phyloP scores from a whole-genome alignment of 2,888 invertebrate species.

The Arenicola marina region DNA sequence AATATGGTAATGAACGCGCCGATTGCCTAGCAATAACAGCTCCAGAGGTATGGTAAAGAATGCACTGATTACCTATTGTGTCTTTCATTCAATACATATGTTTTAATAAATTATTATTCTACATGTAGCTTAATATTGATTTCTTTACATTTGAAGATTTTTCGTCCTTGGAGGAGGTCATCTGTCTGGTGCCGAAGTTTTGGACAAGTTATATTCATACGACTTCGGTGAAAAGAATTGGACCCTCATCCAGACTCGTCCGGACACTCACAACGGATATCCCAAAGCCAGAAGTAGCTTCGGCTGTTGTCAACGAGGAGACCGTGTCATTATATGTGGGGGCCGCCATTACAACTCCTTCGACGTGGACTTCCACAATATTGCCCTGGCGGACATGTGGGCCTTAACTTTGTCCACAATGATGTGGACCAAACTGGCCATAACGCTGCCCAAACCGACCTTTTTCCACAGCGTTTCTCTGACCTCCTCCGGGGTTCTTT shows the following conservation, averaged over 20 bases:
- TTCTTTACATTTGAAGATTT: no score
- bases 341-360: not conserved
- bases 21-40: no score
- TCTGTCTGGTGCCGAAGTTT: not conserved
- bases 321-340: not conserved
- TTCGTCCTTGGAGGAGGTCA: not conserved
- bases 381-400: not conserved
- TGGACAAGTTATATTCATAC: not conserved
- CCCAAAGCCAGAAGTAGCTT: not conserved
- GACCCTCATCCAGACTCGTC: not conserved
- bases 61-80: no score
- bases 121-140: no score
- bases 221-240: not conserved
- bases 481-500: not conserved
- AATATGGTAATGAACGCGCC: no score
- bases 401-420: not conserved
- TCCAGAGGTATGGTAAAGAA: no score
- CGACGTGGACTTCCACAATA: not conserved
- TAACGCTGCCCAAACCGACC: not conserved
- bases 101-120: no score
- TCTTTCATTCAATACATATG: no score
- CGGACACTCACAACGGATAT: not conserved
- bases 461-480: not conserved
- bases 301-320: not conserved
- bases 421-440: not conserved